Base-by-base conservation (phyloP, 2,113 vertebrate species). In the Corydoras maculifer region DNA sequence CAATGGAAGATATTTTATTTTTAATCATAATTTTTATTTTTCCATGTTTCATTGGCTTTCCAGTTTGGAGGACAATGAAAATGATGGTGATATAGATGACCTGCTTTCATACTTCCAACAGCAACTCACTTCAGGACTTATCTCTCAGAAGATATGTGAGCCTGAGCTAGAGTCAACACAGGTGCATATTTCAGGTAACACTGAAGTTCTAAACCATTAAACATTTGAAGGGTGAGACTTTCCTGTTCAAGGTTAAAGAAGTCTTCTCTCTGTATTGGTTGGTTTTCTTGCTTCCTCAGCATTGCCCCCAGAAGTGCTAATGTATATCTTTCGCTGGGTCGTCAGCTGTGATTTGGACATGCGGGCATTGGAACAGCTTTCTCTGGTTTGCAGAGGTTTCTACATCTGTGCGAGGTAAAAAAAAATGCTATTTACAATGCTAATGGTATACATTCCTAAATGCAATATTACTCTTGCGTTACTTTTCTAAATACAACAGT, bases 251-350 rank as follows among this genome's bases (percentile, higher is more conserved):
- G 15, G 4, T 51, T 14, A 3, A 15, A 5, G 30, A 18, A 58
- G 3, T 8, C 3, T 9, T 53, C 9, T 67, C 9, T 9, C 6
- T 43, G 35, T 43, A 43, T 31, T 31, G 3, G 5, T n/a, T 6
- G 18, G 18, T 18, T 31, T 3, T 61, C 6, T 12, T 82, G 25
- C 18, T 25, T 66, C 78, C 71, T 65, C 84, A 98, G 96, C 82
- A 0, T 85, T 99, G 85, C 97, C 97, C 0, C 84, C 92, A 83
- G 97, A 99, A 83, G 92, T 99, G 78, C 84, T 99, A 32, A 94
- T 98, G 94, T 99, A 98, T 85, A 91, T 99, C 84, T 98, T 99
- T 80, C 93, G 96, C 49, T 99, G 97, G 97, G 97, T 98, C 68
- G 95, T 99, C 83, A 98, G 96, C 2, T 97, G 91, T 77, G 94